These are phyloP conservation scores for Drosophila navojoa DNA, from an alignment of 1,140 invertebrate genomes.

Conservation along the genomic window DNA sequence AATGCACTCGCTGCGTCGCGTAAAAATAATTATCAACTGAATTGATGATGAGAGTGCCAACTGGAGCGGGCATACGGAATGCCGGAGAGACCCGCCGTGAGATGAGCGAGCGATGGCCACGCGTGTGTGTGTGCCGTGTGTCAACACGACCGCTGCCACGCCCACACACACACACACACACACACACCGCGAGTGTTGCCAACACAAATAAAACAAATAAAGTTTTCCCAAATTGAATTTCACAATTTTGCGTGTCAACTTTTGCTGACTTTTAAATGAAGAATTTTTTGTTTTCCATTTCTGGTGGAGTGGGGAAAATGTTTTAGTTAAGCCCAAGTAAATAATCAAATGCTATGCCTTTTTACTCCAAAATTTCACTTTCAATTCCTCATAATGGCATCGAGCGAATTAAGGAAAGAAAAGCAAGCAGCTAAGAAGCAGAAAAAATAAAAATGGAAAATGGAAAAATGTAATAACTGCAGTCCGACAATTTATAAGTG, in stretches of 20 bases:
- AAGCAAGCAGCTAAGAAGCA: not conserved
- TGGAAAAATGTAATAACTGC: conserved; percentile 15
- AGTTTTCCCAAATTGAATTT: conserved; percentile 65
- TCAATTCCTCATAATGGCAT: conserved; percentile 69
- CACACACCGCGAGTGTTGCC: not conserved
- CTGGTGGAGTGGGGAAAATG: not conserved
- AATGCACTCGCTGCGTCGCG: conserved; percentile 73
- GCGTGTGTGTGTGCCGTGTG: conserved; percentile 1
- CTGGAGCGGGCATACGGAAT: conserved; percentile 26
- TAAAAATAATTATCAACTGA: conserved; percentile 83
- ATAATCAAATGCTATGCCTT: conserved; percentile 25
- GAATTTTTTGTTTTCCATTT: not conserved
- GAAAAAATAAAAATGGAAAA: conserved; percentile 4
- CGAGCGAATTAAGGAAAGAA: conserved; percentile 5
- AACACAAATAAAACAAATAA: conserved; percentile 36
- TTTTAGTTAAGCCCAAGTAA: conserved; percentile 16
- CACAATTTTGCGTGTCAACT: conserved; percentile 72
- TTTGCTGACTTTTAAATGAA: conserved; percentile 48
- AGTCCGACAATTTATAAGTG: conserved; percentile 67
- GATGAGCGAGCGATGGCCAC: not conserved
- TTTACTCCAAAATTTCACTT: conserved; percentile 59
- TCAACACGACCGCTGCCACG: conserved; percentile 28
- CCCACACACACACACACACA: not conserved
- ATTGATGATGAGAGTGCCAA: conserved; percentile 65
- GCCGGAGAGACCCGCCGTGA: conserved; percentile 33